phyloP scores from a whole-genome alignment of 2,797 vertebrate genomes.

The Manis crassicaudata region DNA sequence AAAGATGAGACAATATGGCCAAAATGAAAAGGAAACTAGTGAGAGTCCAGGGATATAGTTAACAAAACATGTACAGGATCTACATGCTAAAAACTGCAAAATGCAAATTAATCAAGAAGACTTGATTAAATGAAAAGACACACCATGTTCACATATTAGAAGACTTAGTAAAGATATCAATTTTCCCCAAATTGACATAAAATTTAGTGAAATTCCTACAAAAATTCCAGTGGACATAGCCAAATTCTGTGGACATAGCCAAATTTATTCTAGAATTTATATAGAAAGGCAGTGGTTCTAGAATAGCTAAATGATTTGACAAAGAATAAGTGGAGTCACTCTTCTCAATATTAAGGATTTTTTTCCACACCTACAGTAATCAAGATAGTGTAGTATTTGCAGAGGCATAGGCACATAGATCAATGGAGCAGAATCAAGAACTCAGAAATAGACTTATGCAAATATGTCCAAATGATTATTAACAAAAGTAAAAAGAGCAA shows the following conservation, averaged over 20 bases:
- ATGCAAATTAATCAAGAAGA: neutral
- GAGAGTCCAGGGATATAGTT: neutral
- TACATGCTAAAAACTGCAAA: neutral
- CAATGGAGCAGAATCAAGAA: neutral
- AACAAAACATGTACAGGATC: neutral
- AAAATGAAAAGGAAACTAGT: neutral
- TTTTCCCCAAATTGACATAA: neutral
- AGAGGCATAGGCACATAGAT: neutral
- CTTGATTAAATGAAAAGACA: neutral
- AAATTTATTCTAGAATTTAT: slow-evolving; percentile 35
- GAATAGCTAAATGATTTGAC: neutral
- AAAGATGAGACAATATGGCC: neutral
- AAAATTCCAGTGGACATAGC: neutral
- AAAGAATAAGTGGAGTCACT: neutral
- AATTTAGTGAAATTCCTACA: neutral
- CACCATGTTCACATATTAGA: neutral
- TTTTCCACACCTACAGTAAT: neutral
- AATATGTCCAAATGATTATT: neutral
- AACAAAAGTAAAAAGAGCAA: neutral
- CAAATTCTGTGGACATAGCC: neutral
- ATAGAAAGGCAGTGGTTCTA: neutral
- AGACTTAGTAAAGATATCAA: neutral
- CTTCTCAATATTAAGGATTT: neutral
- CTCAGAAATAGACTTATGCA: neutral
- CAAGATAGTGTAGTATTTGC: neutral